These are phyloP conservation scores for Athripsodes cinereus DNA, from an alignment of 2,888 invertebrate species.

Conservation along the genomic window DNA sequence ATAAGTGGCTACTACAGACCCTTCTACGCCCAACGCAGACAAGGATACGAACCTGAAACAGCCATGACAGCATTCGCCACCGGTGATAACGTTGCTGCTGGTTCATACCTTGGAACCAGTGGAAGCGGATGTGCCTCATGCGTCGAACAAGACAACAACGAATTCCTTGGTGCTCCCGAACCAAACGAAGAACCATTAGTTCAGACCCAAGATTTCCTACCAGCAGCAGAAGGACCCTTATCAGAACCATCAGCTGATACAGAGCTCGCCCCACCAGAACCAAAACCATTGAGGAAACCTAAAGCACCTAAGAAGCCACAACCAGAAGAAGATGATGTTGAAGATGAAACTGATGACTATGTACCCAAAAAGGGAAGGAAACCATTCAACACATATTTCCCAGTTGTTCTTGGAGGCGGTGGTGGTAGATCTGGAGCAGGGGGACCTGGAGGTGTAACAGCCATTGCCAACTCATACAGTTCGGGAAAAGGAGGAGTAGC, in stretches of 20 bases:
- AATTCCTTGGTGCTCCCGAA: constrained; percentile 16
- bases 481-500: constrained; percentile 66
- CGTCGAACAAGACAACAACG: constrained; percentile 17
- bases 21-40: constrained; percentile 21
- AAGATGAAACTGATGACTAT: constrained; percentile 45
- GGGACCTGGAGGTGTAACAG: constrained; percentile 56
- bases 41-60: constrained; percentile 32
- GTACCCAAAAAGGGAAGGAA: constrained; percentile 37
- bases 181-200: constrained; percentile 2
- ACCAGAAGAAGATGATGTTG: constrained; percentile 37
- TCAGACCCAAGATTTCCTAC: neutral
- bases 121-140: constrained; percentile 23
- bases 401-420: constrained; percentile 56
- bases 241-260: constrained; percentile 19
- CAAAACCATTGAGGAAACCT: constrained; percentile 36
- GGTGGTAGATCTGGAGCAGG: constrained; percentile 37
- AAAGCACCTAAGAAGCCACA: constrained; percentile 38
- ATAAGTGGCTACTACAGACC: constrained; percentile 36
- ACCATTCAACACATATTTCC: constrained; percentile 57
- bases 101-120: constrained; percentile 33
- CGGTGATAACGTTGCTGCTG: constrained; percentile 37
- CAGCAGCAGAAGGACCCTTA: constrained; percentile 8
- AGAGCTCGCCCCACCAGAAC: constrained; percentile 30
- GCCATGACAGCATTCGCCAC: constrained; percentile 38
- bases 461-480: constrained; percentile 68